These are phyloP conservation scores for Pseudochromis fuscus DNA, from an alignment of 2,797 vertebrate species.

Conservation along the genomic window DNA sequence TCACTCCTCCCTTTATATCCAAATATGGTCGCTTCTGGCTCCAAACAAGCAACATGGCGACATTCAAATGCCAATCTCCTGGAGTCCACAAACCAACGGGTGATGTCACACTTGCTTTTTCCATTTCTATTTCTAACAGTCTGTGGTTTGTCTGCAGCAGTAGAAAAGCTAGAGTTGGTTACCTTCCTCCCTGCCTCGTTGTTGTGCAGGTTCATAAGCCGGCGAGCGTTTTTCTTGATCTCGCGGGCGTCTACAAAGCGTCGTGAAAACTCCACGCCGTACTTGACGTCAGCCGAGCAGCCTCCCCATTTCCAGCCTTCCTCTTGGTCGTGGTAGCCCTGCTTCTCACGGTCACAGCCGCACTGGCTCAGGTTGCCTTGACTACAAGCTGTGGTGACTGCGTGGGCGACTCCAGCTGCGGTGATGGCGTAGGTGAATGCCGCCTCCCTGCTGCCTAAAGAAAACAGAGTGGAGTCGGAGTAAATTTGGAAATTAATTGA, in stretches of 20 bases:
- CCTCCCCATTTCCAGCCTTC: slow-evolving; percentile 99
- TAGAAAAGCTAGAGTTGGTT: slow-evolving; percentile 35
- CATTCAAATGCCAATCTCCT: too few relatives aligned
- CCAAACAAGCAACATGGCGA: too few relatives aligned
- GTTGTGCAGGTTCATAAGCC: slow-evolving; percentile 99
- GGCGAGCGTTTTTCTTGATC: slow-evolving; percentile 96
- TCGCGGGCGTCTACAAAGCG: slow-evolving; percentile 98
- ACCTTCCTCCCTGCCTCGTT: slow-evolving; percentile 99
- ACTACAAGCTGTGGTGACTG: slow-evolving; percentile 96
- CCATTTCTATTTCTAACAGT: too few relatives aligned
- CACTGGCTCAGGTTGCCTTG: slow-evolving; percentile 99
- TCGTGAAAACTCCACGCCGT: slow-evolving; percentile 97
- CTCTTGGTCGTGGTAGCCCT: slow-evolving; percentile 96
- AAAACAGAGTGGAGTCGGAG: slow-evolving; percentile 37
- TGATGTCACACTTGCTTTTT: too few relatives aligned
- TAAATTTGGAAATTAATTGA: slow-evolving; percentile 2
- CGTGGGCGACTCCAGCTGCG: slow-evolving; percentile 95
- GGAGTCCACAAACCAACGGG: too few relatives aligned
- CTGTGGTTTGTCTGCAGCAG: too few relatives aligned
- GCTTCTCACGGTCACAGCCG: slow-evolving; percentile 97
- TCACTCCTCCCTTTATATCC: too few relatives aligned
- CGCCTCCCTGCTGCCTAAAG: slow-evolving; percentile 95
- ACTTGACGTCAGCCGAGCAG: slow-evolving; percentile 97
- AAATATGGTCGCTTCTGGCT: too few relatives aligned
- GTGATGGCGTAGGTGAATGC: slow-evolving; percentile 99